Conservation (phyloP, 2,797 vertebrate genomes). For the Notamacropus eugenii region DNA sequence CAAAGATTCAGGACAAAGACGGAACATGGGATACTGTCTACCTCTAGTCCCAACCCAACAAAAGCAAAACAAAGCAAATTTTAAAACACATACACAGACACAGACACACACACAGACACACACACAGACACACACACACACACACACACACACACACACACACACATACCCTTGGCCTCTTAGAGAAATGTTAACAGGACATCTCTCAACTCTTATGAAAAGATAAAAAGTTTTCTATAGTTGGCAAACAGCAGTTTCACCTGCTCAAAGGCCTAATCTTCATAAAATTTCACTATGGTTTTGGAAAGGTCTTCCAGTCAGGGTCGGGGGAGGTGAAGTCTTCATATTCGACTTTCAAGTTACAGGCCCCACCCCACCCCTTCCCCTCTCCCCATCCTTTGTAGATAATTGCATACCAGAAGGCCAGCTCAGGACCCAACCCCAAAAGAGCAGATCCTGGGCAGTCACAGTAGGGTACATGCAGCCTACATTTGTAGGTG, state of each 20-base stretch:
- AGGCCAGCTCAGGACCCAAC: constrained; percentile 26
- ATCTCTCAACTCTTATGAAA: neutral
- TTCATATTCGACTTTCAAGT: neutral
- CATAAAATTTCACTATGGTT: neutral
- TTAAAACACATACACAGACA: neutral
- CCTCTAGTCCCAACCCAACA: neutral
- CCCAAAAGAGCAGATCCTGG: constrained; percentile 34
- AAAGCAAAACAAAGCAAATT: neutral
- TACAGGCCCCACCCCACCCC: neutral
- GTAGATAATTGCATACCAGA: constrained; percentile 42
- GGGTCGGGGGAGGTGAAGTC: neutral
- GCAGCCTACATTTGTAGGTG: neutral
- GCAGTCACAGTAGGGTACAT: constrained; percentile 35
- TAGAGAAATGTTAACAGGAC: neutral
- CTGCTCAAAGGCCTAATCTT: neutral
- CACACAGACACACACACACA: too few species aligned
- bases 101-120: too few species aligned
- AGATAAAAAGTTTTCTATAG: neutral
- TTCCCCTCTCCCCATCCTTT: neutral
- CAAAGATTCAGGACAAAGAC: neutral
- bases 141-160: too few species aligned
- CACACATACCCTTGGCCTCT: neutral
- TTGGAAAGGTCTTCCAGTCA: neutral
- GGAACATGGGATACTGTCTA: neutral
- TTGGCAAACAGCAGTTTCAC: neutral